Conservation (phyloP, 2,797 vertebrate genomes). For the Petrocephalus sullivani region DNA sequence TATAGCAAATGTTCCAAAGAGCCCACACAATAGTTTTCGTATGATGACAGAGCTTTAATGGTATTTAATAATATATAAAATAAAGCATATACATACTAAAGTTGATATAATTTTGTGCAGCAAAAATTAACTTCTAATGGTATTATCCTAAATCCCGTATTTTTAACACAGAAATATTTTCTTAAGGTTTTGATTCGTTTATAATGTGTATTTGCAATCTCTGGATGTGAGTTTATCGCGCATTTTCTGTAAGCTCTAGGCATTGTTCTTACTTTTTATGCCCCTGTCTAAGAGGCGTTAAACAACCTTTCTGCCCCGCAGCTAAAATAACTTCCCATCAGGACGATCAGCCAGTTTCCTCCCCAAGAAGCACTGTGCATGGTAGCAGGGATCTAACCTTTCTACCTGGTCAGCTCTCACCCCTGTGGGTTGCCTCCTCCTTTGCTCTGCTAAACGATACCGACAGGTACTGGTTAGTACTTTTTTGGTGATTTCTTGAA, state of each 20-base stretch:
- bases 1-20: neutral
- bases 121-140: neutral
- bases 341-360: neutral
- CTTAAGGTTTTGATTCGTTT: neutral
- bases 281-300: neutral
- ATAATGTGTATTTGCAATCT: neutral
- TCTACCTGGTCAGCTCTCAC: too few species aligned
- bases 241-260: neutral
- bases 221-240: neutral
- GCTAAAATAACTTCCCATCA: neutral
- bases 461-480: too few species aligned
- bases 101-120: neutral
- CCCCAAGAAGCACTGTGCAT: neutral
- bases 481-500: neutral
- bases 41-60: neutral
- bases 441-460: too few species aligned
- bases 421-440: too few species aligned
- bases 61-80: neutral
- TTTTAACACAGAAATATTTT: neutral
- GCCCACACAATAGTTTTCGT: neutral
- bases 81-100: neutral
- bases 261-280: neutral
- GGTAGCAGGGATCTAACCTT: too few species aligned
- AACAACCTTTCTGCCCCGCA: neutral
- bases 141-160: neutral